These are phyloP conservation scores for Blastobasis adustella DNA, from an alignment of 2,888 invertebrate genomes.

Conservation along the genomic window DNA sequence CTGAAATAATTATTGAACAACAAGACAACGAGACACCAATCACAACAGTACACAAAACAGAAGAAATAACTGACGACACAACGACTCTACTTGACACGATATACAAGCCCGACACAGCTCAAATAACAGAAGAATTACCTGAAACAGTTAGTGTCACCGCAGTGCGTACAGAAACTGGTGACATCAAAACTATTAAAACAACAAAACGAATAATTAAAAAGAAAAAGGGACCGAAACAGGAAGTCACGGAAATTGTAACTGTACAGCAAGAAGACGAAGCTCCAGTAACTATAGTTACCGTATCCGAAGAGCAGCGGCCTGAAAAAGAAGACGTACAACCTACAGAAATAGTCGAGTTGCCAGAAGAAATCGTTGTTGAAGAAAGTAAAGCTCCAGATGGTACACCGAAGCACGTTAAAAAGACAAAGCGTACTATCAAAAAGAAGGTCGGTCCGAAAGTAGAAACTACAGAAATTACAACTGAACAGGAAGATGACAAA, in stretches of 20 bases:
- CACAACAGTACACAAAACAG: slow-evolving; percentile 20
- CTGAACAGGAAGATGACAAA: slow-evolving; percentile 8
- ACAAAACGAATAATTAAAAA: slow-evolving; percentile 39
- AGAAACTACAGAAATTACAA: slow-evolving; percentile 21
- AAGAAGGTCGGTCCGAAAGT: slow-evolving; percentile 41
- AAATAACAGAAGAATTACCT: slow-evolving; percentile 25
- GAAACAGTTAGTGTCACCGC: slow-evolving; percentile 23
- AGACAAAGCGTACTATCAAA: slow-evolving; percentile 45
- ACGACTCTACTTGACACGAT: slow-evolving; percentile 16
- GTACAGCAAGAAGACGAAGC: slow-evolving; percentile 46
- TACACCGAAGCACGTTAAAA: slow-evolving; percentile 31
- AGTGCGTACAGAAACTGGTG: slow-evolving; percentile 19
- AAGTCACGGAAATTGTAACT: slow-evolving; percentile 55
- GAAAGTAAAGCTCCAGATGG: slow-evolving; percentile 30
- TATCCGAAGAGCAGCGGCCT: slow-evolving; percentile 24
- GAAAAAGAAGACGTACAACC: slow-evolving; percentile 10
- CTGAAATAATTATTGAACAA: slow-evolving; percentile 51
- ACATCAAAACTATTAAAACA: slow-evolving; percentile 19
- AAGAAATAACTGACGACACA: slow-evolving; percentile 30
- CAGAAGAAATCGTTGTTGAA: slow-evolving; percentile 36
- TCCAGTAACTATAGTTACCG: background rate
- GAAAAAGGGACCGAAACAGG: slow-evolving; percentile 24
- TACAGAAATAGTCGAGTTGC: slow-evolving; percentile 30
- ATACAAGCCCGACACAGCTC: slow-evolving; percentile 18
- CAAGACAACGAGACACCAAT: slow-evolving; percentile 19